These are phyloP conservation scores for Spisula solida DNA, from an alignment of 2,888 invertebrate species.

Conservation along the genomic window DNA sequence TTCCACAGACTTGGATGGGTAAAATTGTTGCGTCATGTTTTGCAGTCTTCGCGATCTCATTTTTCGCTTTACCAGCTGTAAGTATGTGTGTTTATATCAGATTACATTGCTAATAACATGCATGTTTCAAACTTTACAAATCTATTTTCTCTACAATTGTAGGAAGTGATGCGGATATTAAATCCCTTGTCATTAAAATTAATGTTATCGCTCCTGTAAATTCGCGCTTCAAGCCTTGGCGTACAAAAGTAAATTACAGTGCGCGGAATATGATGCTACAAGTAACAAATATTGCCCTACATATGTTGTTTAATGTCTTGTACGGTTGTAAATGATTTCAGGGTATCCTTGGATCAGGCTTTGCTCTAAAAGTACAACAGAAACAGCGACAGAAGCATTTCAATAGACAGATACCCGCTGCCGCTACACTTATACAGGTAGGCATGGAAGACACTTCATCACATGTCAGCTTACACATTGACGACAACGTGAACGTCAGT, in stretches of 20 bases:
- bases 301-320: too few species aligned
- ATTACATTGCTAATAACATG: not conserved
- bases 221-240: too few species aligned
- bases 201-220: too few species aligned
- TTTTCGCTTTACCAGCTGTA: constrained; percentile 95
- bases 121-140: too few species aligned
- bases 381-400: constrained; percentile 96
- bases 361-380: constrained; percentile 95
- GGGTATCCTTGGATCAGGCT: constrained; percentile 95
- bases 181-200: too few species aligned
- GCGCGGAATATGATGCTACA: too few species aligned
- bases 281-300: too few species aligned
- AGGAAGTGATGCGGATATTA: too few species aligned
- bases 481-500: not conserved
- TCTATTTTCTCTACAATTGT: too few species aligned
- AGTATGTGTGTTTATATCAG: constrained; percentile 84
- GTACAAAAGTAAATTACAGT: too few species aligned
- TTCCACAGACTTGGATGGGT: constrained; percentile 95
- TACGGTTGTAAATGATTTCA: constrained; percentile 85
- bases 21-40: constrained; percentile 95
- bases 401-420: constrained; percentile 94
- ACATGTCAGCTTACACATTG: too few species aligned
- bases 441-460: not conserved
- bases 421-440: constrained; percentile 92
- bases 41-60: constrained; percentile 95